A percentile compares a stretch with the other conserved stretches of the same genome.
Evolutionary conservation across 2,888 invertebrate genomes (phyloP).

Genomic region (Drosophila recens): DNA sequence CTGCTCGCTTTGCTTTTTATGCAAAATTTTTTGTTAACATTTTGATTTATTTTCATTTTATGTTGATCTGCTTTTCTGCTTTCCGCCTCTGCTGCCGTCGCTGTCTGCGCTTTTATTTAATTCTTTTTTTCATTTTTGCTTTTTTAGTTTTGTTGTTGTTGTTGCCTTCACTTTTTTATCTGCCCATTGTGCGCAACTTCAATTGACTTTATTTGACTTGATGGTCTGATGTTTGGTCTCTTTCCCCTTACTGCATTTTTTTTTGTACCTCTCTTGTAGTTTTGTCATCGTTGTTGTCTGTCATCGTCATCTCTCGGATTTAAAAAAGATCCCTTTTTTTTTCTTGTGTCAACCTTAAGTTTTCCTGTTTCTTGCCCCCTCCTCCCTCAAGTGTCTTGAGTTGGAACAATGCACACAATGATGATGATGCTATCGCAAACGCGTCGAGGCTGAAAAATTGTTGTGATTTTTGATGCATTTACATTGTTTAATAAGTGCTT

Average conservation of each 20-base stretch:
- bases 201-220: conserved; percentile 76
- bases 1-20: conserved; percentile 66
- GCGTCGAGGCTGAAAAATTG: conserved; percentile 55
- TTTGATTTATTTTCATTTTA: conserved; percentile 81
- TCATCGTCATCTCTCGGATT: conserved; percentile 23
- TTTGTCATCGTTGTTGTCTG: conserved; percentile 45
- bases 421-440: conserved; percentile 56
- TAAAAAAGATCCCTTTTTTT: conserved; percentile 32
- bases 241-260: not conserved
- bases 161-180: conserved; percentile 53
- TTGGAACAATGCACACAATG: conserved; percentile 50
- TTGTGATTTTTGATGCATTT: conserved; percentile 63
- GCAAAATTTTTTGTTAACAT: conserved; percentile 59
- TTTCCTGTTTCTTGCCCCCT: not conserved
- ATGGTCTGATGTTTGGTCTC: conserved; percentile 50
- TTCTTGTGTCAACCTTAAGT: conserved; percentile 21
- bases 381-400: not conserved
- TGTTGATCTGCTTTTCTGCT: conserved; percentile 75
- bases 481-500: conserved; percentile 70
- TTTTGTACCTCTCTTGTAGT: conserved; percentile 13
- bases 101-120: conserved; percentile 73
- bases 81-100: conserved; percentile 38
- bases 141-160: conserved; percentile 22
- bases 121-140: conserved; percentile 44
- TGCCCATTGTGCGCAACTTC: conserved; percentile 61